phyloP scores from a whole-genome alignment of 2,113 vertebrate genomes.

The Nothobranchius kuhntae region DNA sequence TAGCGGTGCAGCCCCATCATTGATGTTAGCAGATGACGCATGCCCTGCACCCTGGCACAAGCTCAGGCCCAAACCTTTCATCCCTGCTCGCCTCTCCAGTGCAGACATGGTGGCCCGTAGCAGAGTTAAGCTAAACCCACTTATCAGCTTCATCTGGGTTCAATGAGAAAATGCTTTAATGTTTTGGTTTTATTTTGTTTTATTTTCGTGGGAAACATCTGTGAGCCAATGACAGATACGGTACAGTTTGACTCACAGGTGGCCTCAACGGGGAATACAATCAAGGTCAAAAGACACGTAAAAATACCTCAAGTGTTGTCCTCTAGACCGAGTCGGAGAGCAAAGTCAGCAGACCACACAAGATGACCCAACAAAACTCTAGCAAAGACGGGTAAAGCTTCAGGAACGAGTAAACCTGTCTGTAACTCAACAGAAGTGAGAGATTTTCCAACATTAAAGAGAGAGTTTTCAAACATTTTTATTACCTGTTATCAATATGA shows the following conservation, averaged over 20 bases:
- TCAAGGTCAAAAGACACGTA: constrained; percentile 35
- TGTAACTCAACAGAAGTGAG: too few species aligned
- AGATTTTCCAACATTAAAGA: too few species aligned
- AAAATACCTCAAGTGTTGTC: constrained; percentile 13
- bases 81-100: constrained; percentile 58
- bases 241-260: constrained; percentile 20
- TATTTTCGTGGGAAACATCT: constrained; percentile 4
- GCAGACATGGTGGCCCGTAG: constrained; percentile 63
- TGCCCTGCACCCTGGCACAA: constrained; percentile 68
- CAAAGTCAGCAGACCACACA: constrained; percentile 43
- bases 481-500: too few species aligned
- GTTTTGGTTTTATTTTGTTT: constrained; percentile 16
- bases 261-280: constrained; percentile 12
- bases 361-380: constrained; percentile 23
- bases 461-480: too few species aligned
- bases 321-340: background rate
- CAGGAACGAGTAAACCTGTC: too few species aligned
- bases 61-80: constrained; percentile 67
- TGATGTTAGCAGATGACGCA: constrained; percentile 78
- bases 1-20: constrained; percentile 71
- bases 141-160: constrained; percentile 55
- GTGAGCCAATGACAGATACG: constrained; percentile 27
- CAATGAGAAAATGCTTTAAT: constrained; percentile 55
- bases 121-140: constrained; percentile 46
- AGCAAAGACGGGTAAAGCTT: constrained; percentile 21